A percentile compares a stretch with the other conserved stretches of the same genome.
Conservation (phyloP, 2,888 invertebrate species). For the Drosophila prolongata region DNA sequence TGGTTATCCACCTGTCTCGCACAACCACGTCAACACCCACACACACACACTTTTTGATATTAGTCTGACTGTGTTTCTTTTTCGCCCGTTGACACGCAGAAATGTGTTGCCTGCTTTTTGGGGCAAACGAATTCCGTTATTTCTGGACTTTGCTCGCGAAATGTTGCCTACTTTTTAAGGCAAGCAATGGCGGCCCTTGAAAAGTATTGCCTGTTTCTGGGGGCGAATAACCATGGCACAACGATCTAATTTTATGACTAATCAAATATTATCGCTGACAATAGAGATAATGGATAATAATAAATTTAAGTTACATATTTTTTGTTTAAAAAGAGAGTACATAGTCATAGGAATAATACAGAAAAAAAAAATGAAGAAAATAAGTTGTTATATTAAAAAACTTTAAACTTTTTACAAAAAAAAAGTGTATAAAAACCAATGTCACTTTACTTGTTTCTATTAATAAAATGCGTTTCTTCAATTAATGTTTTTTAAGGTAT, state of each 20-base stretch:
- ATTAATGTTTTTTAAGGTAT: too few species aligned
- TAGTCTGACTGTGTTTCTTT: slow-evolving; percentile 25
- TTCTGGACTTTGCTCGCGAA: background rate
- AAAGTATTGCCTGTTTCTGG: background rate
- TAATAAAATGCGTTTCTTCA: too few species aligned
- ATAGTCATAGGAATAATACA: too few species aligned
- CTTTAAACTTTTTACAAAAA: too few species aligned
- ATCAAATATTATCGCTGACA: too few species aligned
- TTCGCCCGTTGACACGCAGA: slow-evolving; percentile 14
- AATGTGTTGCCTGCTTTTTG: slow-evolving; percentile 5
- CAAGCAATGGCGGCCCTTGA: background rate
- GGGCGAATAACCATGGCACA: background rate
- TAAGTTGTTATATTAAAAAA: background rate
- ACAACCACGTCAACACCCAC: slow-evolving; percentile 23
- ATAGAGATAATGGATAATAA: too few species aligned
- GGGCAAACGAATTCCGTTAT: slow-evolving; percentile 8
- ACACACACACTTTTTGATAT: slow-evolving; percentile 15
- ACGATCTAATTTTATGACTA: background rate
- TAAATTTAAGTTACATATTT: too few species aligned
- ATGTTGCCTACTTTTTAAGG: background rate
- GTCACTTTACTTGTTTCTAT: too few species aligned
- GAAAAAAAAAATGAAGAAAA: too few species aligned
- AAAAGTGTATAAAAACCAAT: too few species aligned
- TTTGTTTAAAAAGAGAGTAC: too few species aligned
- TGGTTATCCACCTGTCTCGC: slow-evolving; percentile 53